Percentiles rank a stretch among this genome's conserved stretches.
phyloP scores from a whole-genome alignment of 2,113 vertebrate genomes.

The Electrona antarctica region DNA sequence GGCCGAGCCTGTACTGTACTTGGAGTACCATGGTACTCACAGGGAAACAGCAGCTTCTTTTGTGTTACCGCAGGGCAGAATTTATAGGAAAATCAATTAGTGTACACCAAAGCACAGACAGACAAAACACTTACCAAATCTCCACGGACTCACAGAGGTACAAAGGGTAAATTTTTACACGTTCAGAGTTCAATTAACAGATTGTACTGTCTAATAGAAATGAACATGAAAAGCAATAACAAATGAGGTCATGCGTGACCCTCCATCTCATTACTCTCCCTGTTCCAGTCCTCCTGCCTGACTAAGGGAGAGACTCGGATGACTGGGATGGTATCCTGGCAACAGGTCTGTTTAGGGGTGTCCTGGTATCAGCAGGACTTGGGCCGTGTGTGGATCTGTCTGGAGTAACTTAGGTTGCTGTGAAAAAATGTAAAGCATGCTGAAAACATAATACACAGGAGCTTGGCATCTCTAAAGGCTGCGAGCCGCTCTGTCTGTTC shows the following conservation, averaged over 20 bases:
- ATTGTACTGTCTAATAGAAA: not conserved
- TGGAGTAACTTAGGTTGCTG: slow-evolving; percentile 76
- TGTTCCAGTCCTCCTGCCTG: slow-evolving; percentile 31
- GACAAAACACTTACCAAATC: slow-evolving; percentile 40
- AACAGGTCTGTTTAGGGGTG: slow-evolving; percentile 67
- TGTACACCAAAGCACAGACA: slow-evolving; percentile 39
- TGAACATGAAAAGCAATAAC: not conserved
- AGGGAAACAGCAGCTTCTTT: slow-evolving; percentile 44
- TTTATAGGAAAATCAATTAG: slow-evolving; percentile 62
- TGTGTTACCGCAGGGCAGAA: slow-evolving; percentile 26
- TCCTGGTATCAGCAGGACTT: slow-evolving; percentile 67
- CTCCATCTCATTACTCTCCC: slow-evolving; percentile 36
- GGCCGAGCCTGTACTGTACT: slow-evolving; percentile 16
- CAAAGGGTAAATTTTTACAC: not conserved
- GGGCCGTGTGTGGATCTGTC: slow-evolving; percentile 67
- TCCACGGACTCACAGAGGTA: slow-evolving; percentile 28
- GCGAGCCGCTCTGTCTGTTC: slow-evolving; percentile 72
- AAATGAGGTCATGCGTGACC: slow-evolving; percentile 16
- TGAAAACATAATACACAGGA: slow-evolving; percentile 80
- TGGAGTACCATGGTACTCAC: slow-evolving; percentile 38
- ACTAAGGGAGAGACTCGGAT: slow-evolving; percentile 24
- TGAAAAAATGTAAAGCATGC: slow-evolving; percentile 79
- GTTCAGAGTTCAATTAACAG: not conserved
- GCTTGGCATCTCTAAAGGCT: slow-evolving; percentile 68
- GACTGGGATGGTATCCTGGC: slow-evolving; percentile 54